Percentiles rank a stretch among this genome's conserved stretches.
These are phyloP conservation scores for Bombyx mori DNA, from an alignment of 1,140 invertebrate genomes.

Conservation along the genomic window ASM3026992v2 NC_085108.1:3833001-3833500, in stretches of 20 bases:
- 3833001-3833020: too few relatives aligned
- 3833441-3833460: constrained; percentile 15
- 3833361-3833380: constrained; percentile 61
- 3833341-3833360: constrained; percentile 55
- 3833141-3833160: constrained; percentile 77
- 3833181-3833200: constrained; percentile 89
- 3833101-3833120: constrained; percentile 82
- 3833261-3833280: constrained; percentile 8
- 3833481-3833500: constrained; percentile 10
- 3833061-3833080: too few relatives aligned
- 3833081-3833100: constrained; percentile 23
- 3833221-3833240: constrained; percentile 33
- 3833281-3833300: constrained; percentile 43
- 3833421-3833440: constrained; percentile 28
- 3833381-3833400: constrained; percentile 35
- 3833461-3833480: constrained; percentile 12
- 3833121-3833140: constrained; percentile 84
- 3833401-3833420: constrained; percentile 38
- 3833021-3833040: too few relatives aligned
- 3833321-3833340: constrained; percentile 56
- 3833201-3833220: constrained; percentile 81
- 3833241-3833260: constrained; percentile 37
- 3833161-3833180: constrained; percentile 82
- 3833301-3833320: constrained; percentile 19
- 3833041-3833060: too few relatives aligned